Base-by-base conservation (phyloP, 2,888 invertebrate species). In the Atrina japonica region DNA sequence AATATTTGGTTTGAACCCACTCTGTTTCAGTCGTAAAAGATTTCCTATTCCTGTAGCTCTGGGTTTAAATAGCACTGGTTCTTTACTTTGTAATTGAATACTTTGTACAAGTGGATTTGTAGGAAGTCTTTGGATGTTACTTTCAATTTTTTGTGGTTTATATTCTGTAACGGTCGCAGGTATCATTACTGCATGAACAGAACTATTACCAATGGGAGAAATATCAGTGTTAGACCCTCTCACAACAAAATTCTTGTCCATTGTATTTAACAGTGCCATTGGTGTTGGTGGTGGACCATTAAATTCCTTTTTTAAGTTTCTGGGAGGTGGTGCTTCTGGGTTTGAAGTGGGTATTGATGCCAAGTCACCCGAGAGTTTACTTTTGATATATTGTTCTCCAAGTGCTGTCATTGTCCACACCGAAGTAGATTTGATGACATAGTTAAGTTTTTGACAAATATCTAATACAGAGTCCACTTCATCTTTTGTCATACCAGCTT, bases 401-500 rank as follows among this genome's bases (percentile, higher is more conserved):
- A 65, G 41, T 7, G 52, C 40, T 9, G 78, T 81, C 52, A 83
- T 61, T 40, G 53, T 68, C 78, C 80, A 82, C 0, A 75, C 50
- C 9, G 55, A 70, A 0, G 64, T 50, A 45, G 63, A 64, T 23
- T 66, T 59, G n/a, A 61, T 50, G 2, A 82, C 76, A 73, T 70
- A 73, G 11, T 75, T 76, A 6, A 61, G 56, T 23, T 55, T 21
- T 25, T 53, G n/a, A 55, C 73, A 69, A 43, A 73, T 64, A 35
- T 73, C 47, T n/a, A 80, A 29, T 18, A 74, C 41, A 1, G 49
- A 47, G 18, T 70, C 50, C 0, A 81, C 50, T 6, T 69, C 29
- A 47, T 70, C 74, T 11, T 63, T 52, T n/a, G 30, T 11, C 5
- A 73, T 40, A n/a, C 74, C 58, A 14, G 76, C 49, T 35, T 71